Conservation (phyloP, 2,113 vertebrate species). For the Cyanoramphus novaezelandiae region DNA sequence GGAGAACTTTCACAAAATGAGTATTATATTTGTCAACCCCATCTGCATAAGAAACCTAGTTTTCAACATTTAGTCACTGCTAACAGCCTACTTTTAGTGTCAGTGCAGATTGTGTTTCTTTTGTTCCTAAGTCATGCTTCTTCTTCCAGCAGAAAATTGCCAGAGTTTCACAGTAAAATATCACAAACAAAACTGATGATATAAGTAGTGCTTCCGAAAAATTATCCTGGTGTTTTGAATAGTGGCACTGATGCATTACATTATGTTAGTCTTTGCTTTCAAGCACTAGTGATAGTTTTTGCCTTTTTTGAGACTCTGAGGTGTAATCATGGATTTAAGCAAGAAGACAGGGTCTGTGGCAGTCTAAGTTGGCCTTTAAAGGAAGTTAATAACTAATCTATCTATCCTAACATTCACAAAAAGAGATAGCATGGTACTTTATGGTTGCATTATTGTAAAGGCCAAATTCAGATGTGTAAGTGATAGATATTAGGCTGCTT, state of each 20-base stretch:
- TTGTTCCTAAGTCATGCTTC: neutral
- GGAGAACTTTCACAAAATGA: neutral
- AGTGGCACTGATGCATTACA: neutral
- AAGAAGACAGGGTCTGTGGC: neutral
- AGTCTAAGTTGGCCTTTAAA: neutral
- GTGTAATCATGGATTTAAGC: neutral
- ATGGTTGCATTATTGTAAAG: neutral
- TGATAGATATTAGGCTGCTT: slow-evolving; percentile 7
- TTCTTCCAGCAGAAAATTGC: neutral
- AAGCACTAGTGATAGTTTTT: neutral
- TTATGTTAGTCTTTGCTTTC: neutral
- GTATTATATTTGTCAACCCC: neutral
- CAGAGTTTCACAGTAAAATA: neutral
- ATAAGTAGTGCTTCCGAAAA: neutral
- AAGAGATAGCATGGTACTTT: neutral
- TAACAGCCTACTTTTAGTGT: neutral
- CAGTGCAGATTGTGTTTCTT: neutral
- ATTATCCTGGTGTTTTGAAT: neutral
- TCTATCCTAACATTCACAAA: neutral
- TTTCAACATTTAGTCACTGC: neutral
- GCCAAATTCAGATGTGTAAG: neutral
- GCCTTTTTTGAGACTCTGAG: neutral
- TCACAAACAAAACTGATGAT: neutral
- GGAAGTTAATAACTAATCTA: neutral
- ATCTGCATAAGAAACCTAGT: neutral